Base-by-base conservation (phyloP, 1,140 invertebrate species). In the Drosophila seguyi region DNA sequence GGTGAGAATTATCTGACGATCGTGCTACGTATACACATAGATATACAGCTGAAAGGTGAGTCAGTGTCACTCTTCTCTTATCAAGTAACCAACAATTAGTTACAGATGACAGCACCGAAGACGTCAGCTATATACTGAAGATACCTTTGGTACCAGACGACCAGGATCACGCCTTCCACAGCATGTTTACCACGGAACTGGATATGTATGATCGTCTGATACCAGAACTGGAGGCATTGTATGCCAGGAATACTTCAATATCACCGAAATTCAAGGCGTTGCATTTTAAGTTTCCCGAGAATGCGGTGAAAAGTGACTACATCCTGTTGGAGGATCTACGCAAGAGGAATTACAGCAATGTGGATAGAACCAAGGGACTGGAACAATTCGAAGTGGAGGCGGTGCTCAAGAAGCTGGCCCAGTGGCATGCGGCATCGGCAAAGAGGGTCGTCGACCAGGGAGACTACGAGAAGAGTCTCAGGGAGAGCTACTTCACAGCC, bases 391-490 rank as follows among this genome's bases (percentile, higher is more conserved):
- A 94, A 60, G 83, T 94, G 10, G 93, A 93, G 39, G 81, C 92
- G 4, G 93, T 93, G 0, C 90, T 95, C 0, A 93, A 93, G 47
- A 93, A 93, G n/a, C 69, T 95, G 36, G 94, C 94, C 0, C 93
- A 93, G 22, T 95, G 95, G 79, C 94, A 95, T 75, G 94, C 94
- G 0, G 75, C 85, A 1, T 93, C 92, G 0, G 82, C 88, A 4
- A 66, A 77, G 7, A 44, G 87, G 16, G 81, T 90, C 0, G 39
- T 45, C 1, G 66, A 79, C 7, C 6, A 65, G 22, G 87, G 87
- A 4, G 69, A 72, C 16, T 85, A 90, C 18, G 77, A 81, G 1
- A 61, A 80, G 25, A 29, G 38, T 3, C 74, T 87, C 10, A 58
- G 71, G 4, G 63, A 80, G n/a, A 79, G 87, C 25, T 90, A 90